A percentile compares a stretch with the other conserved stretches of the same genome.
phyloP scores from a whole-genome alignment of 2,888 invertebrate species.

The Drosophila neonasuta region DNA sequence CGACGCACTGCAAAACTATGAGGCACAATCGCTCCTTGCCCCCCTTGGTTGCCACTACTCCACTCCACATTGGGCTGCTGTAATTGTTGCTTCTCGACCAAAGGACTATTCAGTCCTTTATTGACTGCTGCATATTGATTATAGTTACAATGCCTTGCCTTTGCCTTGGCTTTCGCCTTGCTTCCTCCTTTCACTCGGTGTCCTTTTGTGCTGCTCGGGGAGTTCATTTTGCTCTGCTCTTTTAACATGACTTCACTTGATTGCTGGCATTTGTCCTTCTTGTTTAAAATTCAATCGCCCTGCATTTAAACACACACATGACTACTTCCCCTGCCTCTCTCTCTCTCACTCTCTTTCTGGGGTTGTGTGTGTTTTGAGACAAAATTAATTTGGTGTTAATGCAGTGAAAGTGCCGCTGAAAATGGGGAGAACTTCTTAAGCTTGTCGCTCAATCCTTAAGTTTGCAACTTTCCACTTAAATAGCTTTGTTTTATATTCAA shows the following conservation, averaged over 20 bases:
- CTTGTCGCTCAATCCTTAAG: conserved; percentile 37
- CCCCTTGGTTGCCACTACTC: not conserved
- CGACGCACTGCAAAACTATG: conserved; percentile 74
- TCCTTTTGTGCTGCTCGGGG: conserved; percentile 6
- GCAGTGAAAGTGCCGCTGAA: conserved; percentile 70
- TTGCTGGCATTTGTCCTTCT: conserved; percentile 68
- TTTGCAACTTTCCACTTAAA: conserved; percentile 4
- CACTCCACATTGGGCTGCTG: conserved; percentile 31
- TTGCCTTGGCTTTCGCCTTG: conserved; percentile 1
- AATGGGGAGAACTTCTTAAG: conserved; percentile 32
- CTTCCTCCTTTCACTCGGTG: not conserved
- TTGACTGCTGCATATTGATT: conserved; percentile 77
- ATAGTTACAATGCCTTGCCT: conserved; percentile 61
- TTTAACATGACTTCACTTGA: conserved; percentile 63
- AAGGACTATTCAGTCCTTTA: conserved; percentile 37
- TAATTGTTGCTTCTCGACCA: conserved; percentile 69
- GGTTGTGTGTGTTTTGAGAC: conserved; percentile 27
- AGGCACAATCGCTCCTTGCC: conserved; percentile 11
- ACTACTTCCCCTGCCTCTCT: not conserved
- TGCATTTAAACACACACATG: conserved; percentile 22
- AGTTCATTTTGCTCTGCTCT: conserved; percentile 57
- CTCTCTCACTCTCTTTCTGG: not conserved
- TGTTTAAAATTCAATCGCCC: conserved; percentile 74
- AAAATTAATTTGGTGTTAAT: conserved; percentile 75
- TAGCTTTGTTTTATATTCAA: not conserved